Base-by-base conservation (phyloP, 2,113 vertebrate genomes). In the Calyptommatus sinebrachiatus region DNA sequence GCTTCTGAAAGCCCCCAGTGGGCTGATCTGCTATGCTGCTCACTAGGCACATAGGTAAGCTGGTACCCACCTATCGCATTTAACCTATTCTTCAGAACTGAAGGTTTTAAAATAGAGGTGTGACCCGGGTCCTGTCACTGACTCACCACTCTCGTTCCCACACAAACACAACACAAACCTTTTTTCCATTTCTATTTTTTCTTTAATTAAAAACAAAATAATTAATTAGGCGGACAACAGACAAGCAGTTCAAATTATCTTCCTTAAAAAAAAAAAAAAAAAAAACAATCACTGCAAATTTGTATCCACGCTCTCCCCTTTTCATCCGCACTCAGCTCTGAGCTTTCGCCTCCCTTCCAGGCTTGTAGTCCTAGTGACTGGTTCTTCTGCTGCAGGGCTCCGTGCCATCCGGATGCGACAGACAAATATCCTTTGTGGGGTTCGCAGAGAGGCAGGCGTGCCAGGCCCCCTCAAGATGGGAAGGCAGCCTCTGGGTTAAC, bases 131-230 rank as follows among this genome's bases (percentile, higher is more conserved):
- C 16, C 18, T 20, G 18, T 12, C 14, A 18, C 5, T 57, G 14
- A 57, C 53, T 57, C 53, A 57, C 53, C 14, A 18, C 53, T 14
- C 53, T 50, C 48, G 2, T 16, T 18, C 18, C 5, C 53, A 2
- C 53, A 57, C 18, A 16, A 4, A 57, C 4, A 16, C 14, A 73
- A 31, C 1, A 35, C 71, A 61, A 22, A 35, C 9, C 35, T 11
- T 48, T 26, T 65, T 28, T 41, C 65, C 61, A n/a, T 18, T 71
- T 71, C 18, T 20, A 31, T 71, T 46, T 2, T 62, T 65, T 65
- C 65, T 48, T 57, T 57, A 57, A 76, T 76, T 76, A 76, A 76
- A 66, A 76, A 76, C 60, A 76, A 74, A 61, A 21, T 35, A 31
- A 45, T 62, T 76, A 24, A 26, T 41, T 26, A 18, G 21, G 46